Evolutionary conservation across 2,888 invertebrate species (phyloP), one percentile per base, ranked within the genome.

Genomic region (Scaptomyza reducta): DNA sequence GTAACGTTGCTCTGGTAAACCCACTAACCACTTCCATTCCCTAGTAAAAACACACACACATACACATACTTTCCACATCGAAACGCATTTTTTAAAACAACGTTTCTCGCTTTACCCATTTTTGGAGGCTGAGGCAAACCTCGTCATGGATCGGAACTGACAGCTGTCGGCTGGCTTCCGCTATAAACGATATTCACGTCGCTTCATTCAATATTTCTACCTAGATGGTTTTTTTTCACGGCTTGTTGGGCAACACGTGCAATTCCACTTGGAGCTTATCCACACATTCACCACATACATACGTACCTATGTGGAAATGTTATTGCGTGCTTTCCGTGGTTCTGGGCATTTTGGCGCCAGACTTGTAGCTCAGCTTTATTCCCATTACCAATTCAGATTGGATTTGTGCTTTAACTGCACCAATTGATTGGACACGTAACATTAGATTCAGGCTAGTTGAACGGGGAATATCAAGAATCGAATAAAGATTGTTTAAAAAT

Each of bases 351-450:
- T 51, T 55, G 42, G 38, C 55, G 49, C 41, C 53, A 25, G 44
- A 41, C 45, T 46, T 69, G 60, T 33, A 50, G 58, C 64, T 63
- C 54, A 59, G 60, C 61, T 77, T 78, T 70, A 81, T 72, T 70
- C 82, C 79, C 78, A 81, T 87, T 87, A 81, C 79, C 86, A 87
- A 85, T 87, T 70, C 63, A 60, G 73, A 81, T 87, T 81, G 68
- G 82, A 85, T 85, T 85, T 75, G 38, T 69, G 78, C 59, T 80
- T 87, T 81, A 80, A 84, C 46, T 13, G 57, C 61, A 45, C 18
- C 25, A 14, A 42, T 40, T 53, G 29, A 38, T 60, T 45, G 45
- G 49, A 35, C 33, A 44, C 51, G 46, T 45, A 29, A 35, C 49
- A 55, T 9, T 27, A 31, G 22, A n/a, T 62, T 51, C 31, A 31